phyloP scores from a whole-genome alignment of 2,888 invertebrate genomes.

The Tipula lateralis region DNA sequence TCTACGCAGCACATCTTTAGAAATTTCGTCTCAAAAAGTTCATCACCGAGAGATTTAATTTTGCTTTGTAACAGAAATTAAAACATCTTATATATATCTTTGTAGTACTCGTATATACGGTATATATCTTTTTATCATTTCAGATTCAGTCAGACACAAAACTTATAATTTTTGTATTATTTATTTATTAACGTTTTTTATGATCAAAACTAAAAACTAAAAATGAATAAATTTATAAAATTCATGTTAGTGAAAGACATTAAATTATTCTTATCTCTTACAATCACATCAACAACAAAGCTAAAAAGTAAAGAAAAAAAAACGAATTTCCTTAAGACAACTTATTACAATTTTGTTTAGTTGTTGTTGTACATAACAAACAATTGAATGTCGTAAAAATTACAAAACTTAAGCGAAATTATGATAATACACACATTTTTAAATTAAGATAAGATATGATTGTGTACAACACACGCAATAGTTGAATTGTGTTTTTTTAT shows the following conservation, averaged over 20 bases:
- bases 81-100: too few relatives aligned
- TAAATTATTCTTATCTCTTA: neutral
- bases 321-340: neutral
- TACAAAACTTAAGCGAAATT: neutral
- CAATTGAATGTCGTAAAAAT: neutral
- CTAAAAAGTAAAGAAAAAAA: neutral
- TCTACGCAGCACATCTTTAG: too few relatives aligned
- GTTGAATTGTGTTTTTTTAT: neutral
- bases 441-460: neutral
- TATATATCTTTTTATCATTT: neutral
- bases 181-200: neutral
- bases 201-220: neutral
- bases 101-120: neutral
- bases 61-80: too few relatives aligned
- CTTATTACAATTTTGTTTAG: neutral
- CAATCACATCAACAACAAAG: neutral
- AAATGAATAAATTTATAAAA: neutral
- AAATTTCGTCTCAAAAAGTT: too few relatives aligned
- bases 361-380: neutral
- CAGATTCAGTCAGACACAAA: neutral
- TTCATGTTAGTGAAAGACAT: neutral
- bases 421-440: constrained; percentile 24
- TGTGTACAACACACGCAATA: neutral
- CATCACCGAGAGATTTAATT: too few relatives aligned
- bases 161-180: neutral